Evolutionary conservation across 1,140 invertebrate genomes (phyloP), one percentile per base, ranked within the genome.

Genomic region (Trichonephila inaurata): DNA sequence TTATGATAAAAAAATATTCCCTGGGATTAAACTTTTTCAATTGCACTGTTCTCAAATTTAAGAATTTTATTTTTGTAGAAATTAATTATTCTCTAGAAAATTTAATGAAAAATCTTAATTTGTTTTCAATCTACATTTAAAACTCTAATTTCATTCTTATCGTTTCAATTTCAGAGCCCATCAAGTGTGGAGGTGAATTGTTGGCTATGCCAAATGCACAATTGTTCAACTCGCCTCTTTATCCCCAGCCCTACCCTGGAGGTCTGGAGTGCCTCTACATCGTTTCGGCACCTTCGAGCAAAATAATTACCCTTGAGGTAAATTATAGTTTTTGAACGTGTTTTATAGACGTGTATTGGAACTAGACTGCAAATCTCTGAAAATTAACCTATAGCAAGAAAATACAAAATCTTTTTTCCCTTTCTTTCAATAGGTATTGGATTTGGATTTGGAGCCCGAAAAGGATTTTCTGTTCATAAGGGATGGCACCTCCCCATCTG

Each of bases 181-280:
- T 94, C 7, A 91, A 93, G 60, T 94, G 94, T 58, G 94, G 94
- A 24, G 94, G 93, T 18, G 92, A 91, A n/a, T 44, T 94, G 10
- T 94, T 94, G 12, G 95, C 95, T 4, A 86, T 94, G 14, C 85
- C 90, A 72, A 92, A 82, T 40, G 94, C 95, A 62, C 95, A 95
- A 72, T 64, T 95, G 1, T 96, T 99, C 4, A 98, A 97, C 6
- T 99, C 98, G 77, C 98, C 98, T 72, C 98, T 98, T 91, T 99
- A 98, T 96, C 99, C 98, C 0, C 97, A 98, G 94, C 97, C 97
- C 95, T 99, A 99, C 96, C 98, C 98, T 1, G 98, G 98, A 82
- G 98, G 98, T 21, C 96, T 99, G 62, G 99, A 99, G 96, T 99
- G 99, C 95, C 97, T 99, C n/a, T 99, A 99, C 96, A 97, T 98